phyloP scores from a whole-genome alignment of 2,797 vertebrate genomes.

The Siniperca obscura region DNA sequence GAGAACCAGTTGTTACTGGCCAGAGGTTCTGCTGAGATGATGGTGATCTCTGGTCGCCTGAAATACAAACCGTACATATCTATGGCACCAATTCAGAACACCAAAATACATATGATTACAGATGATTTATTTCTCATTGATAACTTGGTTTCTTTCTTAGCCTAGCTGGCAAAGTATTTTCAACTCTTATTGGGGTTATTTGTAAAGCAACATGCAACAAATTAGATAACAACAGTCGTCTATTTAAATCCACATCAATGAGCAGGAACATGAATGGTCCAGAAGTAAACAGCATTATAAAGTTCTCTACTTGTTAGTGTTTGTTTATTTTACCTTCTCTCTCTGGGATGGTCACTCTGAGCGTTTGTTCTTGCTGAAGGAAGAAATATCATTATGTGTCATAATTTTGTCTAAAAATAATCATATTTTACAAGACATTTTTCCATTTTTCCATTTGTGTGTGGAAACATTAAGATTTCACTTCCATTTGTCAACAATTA shows the following conservation, averaged over 20 bases:
- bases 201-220: neutral
- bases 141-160: neutral
- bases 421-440: neutral
- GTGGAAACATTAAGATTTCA: constrained; percentile 2
- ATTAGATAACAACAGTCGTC: accelerated
- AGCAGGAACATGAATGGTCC: neutral
- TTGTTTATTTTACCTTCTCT: constrained; percentile 87
- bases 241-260: neutral
- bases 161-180: neutral
- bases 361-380: constrained; percentile 83
- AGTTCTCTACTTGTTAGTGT: neutral
- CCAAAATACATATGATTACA: neutral
- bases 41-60: constrained; percentile 94
- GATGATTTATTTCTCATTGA: neutral
- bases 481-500: neutral
- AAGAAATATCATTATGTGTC: constrained; percentile 34
- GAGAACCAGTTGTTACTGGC: constrained; percentile 87
- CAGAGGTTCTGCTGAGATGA: constrained; percentile 92
- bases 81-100: neutral
- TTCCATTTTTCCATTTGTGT: neutral
- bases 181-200: neutral
- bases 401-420: neutral
- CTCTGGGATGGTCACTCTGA: constrained; percentile 87
- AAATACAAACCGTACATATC: constrained; percentile 33
- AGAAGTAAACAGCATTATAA: neutral